Evolutionary conservation across 2,888 invertebrate species (phyloP), one percentile per base, ranked within the genome.

Genomic region (Leptinotarsa juncta): DNA sequence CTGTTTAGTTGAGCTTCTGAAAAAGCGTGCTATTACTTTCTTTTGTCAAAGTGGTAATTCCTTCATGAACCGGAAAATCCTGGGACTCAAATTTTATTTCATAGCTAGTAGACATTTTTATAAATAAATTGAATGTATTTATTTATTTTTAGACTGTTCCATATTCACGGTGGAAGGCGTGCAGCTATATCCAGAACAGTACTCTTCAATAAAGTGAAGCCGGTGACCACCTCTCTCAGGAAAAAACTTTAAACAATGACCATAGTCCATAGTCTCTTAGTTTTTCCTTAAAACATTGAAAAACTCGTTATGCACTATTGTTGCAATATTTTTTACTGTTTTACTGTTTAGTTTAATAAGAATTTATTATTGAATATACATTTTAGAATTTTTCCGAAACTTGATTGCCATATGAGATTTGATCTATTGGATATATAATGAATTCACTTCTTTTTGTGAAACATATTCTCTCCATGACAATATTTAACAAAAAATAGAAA

Each of bases 91-190:
- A 42, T 42, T 42, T 42, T 42, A 42, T 42, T 42, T 10, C 42
- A 42, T 32, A 32, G 32, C 32, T 7, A 32, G 32, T 32, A 32
- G 32, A 32, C 0, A 32, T 42, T 42, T 57, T 10, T 23, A 23
- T 57, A 4, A 57, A 20, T 12, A 14, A 7, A 53, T 12, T 53
- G 53, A 53, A 70, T 70, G 49, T 32, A 42, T 72, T 69, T 71
- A 65, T 74, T 82, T 88, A 88, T 87, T 93, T 93, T 60, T 93
- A 98, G 98, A 96, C 90, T 93, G 96, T 86, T 97, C 97, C 85
- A 96, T 98, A 90, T 97, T 96, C 91, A 96, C 94, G 84, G 96
- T 98, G 87, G 96, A 97, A 89, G 97, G 97, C 84, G 93, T 97
- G 84, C 93, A 94, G 88, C 89, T 97, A 86, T 93, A 93, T 88